phyloP scores from a whole-genome alignment of 1,140 invertebrate genomes.

The Drosophila seguyi region DNA sequence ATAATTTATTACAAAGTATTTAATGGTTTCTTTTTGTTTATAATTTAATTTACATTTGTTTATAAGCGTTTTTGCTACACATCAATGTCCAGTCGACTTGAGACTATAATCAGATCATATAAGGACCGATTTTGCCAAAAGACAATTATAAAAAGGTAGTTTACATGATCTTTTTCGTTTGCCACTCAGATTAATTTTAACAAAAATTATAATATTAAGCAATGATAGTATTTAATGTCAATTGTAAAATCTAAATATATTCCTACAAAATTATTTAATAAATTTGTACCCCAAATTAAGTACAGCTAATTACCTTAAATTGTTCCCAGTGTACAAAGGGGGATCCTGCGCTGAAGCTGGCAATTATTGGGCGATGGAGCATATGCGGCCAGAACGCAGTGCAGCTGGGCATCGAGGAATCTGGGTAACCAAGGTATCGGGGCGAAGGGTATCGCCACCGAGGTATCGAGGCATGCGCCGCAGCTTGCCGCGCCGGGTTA shows the following conservation, averaged over 20 bases:
- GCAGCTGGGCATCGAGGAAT: constrained; percentile 45
- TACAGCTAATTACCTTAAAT: neutral
- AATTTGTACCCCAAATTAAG: accelerated
- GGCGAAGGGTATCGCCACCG: constrained; percentile 12
- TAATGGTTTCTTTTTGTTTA: no score
- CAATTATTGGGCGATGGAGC: constrained; percentile 69
- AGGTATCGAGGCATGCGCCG: constrained; percentile 43
- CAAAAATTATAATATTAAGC: no score
- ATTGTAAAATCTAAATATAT: no score
- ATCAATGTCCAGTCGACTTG: neutral
- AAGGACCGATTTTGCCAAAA: no score
- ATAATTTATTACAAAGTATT: no score
- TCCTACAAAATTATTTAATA: no score
- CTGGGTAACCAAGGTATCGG: constrained; percentile 6
- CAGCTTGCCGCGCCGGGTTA: constrained; percentile 68
- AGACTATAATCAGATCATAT: neutral
- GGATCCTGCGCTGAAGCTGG: constrained; percentile 6
- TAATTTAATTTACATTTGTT: neutral
- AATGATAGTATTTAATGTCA: no score
- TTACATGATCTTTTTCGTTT: no score
- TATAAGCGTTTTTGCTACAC: neutral
- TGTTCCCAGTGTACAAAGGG: constrained; percentile 2
- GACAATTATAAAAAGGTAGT: neutral
- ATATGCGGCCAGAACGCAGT: constrained; percentile 66
- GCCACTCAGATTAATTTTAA: no score